phyloP scores from a whole-genome alignment of 2,113 vertebrate species.

The Egretta garzetta region DNA sequence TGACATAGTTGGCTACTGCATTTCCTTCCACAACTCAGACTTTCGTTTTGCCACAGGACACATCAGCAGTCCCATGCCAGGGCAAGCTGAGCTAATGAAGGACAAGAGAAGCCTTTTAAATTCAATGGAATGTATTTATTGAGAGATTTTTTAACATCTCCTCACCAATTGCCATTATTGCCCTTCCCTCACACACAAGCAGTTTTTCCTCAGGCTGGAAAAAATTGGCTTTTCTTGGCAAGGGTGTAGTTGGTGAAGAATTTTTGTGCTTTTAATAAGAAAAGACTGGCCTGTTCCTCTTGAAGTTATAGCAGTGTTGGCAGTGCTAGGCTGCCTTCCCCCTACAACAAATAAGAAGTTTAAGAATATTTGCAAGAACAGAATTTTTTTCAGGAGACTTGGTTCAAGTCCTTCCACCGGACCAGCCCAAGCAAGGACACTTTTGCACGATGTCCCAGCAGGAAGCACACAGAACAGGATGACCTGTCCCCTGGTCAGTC shows the following conservation, averaged over 20 bases:
- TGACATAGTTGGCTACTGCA: neutral
- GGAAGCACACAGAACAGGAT: neutral
- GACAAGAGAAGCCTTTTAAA: neutral
- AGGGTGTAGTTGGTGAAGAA: neutral
- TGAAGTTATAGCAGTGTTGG: neutral
- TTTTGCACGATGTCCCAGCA: neutral
- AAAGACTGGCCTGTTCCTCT: neutral
- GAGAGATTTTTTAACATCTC: neutral
- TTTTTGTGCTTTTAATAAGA: neutral
- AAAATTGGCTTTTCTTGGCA: neutral
- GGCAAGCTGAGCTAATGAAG: neutral
- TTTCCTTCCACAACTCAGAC: neutral
- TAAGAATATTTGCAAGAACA: neutral
- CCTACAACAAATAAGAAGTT: neutral
- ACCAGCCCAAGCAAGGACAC: neutral
- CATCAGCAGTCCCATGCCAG: neutral
- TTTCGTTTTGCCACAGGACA: neutral
- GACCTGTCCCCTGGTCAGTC: neutral
- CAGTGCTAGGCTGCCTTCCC: neutral
- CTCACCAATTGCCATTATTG: neutral
- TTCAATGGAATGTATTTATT: constrained; percentile 33
- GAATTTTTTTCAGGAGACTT: neutral
- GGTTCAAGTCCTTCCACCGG: neutral
- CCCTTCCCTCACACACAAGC: neutral
- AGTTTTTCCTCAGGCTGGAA: neutral